Evolutionary conservation across 1,140 invertebrate genomes (phyloP).

Genomic region (Camponotus floridanus): DNA sequence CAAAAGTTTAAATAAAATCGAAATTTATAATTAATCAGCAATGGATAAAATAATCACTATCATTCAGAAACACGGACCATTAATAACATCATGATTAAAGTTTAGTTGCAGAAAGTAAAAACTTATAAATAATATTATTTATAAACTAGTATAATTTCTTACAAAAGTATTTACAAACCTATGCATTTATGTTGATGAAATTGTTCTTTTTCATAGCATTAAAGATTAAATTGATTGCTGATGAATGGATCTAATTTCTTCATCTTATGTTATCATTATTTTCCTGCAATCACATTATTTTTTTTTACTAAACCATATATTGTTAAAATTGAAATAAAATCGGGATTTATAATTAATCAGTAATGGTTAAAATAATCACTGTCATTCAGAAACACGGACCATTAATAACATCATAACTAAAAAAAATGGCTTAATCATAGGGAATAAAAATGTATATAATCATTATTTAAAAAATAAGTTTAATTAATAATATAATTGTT

Average conservation of each 20-base stretch:
- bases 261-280: neutral
- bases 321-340: neutral
- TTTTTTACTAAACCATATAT: neutral
- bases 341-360: neutral
- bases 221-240: neutral
- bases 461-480: too few relatives aligned
- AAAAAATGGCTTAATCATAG: neutral
- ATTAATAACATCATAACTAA: slow-evolving; percentile 13
- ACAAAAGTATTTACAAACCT: too few relatives aligned
- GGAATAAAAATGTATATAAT: neutral
- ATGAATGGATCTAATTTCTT: neutral
- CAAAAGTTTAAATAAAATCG: neutral
- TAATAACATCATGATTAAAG: slow-evolving; percentile 6
- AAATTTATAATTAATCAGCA: slow-evolving; percentile 3
- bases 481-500: too few relatives aligned
- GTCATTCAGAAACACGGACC: slow-evolving; percentile 24
- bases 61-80: slow-evolving; percentile 27
- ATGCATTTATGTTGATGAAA: too few relatives aligned
- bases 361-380: slow-evolving; percentile 1
- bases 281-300: neutral
- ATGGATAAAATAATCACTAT: neutral
- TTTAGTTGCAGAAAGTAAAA: too few relatives aligned
- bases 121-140: too few relatives aligned
- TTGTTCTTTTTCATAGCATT: too few relatives aligned
- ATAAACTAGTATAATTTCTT: too few relatives aligned